A percentile compares a stretch with the other conserved stretches of the same genome.
phyloP scores from a whole-genome alignment of 2,888 invertebrate species.

The Argyresthia albistria region DNA sequence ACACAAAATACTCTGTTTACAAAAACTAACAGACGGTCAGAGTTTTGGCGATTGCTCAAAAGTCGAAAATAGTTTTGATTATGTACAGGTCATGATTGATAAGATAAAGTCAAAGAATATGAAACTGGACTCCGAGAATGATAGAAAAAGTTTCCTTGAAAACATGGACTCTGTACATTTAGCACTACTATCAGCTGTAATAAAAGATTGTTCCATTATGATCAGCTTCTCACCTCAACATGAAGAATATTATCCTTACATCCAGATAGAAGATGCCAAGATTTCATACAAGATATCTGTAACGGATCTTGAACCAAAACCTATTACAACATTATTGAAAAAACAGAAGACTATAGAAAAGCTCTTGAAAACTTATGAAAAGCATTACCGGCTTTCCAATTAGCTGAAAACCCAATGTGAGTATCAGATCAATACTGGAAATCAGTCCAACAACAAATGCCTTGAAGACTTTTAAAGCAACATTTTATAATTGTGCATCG shows the following conservation, averaged over 20 bases:
- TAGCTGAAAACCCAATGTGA: conserved; percentile 1
- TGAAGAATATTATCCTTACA: conserved; percentile 22
- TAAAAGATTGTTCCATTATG: conserved; percentile 81
- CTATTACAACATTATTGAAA: conserved; percentile 37
- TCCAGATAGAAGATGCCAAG: conserved; percentile 34
- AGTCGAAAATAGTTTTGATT: too few relatives aligned
- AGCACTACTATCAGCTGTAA: conserved; percentile 74
- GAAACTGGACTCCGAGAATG: too few relatives aligned
- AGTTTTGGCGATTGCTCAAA: conserved; percentile 9
- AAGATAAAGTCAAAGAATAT: conserved; percentile 14
- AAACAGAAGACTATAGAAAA: conserved; percentile 36
- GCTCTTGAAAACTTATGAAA: conserved; percentile 34
- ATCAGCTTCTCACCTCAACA: conserved; percentile 55
- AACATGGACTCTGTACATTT: conserved; percentile 8
- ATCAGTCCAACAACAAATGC: too few relatives aligned
- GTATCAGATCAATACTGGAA: background rate
- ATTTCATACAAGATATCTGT: conserved; percentile 70
- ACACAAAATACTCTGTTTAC: conserved; percentile 33
- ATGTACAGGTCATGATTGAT: conserved; percentile 19
- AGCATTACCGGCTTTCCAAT: conserved; percentile 10
- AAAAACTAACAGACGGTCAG: conserved; percentile 32
- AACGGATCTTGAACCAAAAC: conserved; percentile 80
- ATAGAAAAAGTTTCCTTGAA: too few relatives aligned
- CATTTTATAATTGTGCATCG: too few relatives aligned
- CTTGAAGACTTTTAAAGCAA: too few relatives aligned